phyloP scores from a whole-genome alignment of 1,140 invertebrate genomes.

The Drosophila orena region DNA sequence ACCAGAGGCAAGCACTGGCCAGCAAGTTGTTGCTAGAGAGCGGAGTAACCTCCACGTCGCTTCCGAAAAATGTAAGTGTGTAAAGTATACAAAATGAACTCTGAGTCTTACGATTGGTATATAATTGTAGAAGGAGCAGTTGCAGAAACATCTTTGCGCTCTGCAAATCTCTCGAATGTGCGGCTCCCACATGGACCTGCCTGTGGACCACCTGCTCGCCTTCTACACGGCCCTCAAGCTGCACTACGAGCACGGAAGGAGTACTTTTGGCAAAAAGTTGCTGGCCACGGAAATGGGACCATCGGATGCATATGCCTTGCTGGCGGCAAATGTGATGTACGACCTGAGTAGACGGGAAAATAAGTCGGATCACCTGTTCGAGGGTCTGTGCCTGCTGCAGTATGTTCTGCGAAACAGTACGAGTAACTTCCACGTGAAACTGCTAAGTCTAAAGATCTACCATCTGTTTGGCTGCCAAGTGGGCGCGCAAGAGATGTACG shows the following conservation, averaged over 20 bases:
- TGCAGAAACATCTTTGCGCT: conserved; percentile 90
- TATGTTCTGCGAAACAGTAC: conserved; percentile 89
- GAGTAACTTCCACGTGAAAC: conserved; percentile 91
- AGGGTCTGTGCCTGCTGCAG: conserved; percentile 89
- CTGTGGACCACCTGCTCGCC: conserved; percentile 85
- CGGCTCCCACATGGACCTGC: conserved; percentile 87
- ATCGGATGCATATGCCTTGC: conserved; percentile 91
- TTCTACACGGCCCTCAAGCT: conserved; percentile 86
- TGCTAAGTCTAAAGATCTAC: conserved; percentile 90
- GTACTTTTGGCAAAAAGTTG: conserved; percentile 85
- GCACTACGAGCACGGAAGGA: conserved; percentile 86
- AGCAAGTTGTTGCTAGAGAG: conserved; percentile 85
- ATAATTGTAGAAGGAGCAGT: conserved; percentile 86
- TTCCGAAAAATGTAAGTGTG: conserved; percentile 87
- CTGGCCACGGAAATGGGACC: conserved; percentile 87
- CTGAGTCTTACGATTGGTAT: not conserved
- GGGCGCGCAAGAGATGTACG: conserved; percentile 89
- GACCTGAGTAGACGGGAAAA: conserved; percentile 88
- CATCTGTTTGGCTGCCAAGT: conserved; percentile 89
- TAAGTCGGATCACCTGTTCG: conserved; percentile 87
- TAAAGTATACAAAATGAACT: no score
- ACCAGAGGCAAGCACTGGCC: conserved; percentile 83
- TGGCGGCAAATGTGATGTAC: conserved; percentile 92
- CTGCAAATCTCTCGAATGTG: conserved; percentile 89
- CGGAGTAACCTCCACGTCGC: conserved; percentile 87